A percentile compares a stretch with the other conserved stretches of the same genome.
These are phyloP conservation scores for Catotricha subobsoleta DNA, from an alignment of 2,888 invertebrate species.

Conservation along the genomic window DNA sequence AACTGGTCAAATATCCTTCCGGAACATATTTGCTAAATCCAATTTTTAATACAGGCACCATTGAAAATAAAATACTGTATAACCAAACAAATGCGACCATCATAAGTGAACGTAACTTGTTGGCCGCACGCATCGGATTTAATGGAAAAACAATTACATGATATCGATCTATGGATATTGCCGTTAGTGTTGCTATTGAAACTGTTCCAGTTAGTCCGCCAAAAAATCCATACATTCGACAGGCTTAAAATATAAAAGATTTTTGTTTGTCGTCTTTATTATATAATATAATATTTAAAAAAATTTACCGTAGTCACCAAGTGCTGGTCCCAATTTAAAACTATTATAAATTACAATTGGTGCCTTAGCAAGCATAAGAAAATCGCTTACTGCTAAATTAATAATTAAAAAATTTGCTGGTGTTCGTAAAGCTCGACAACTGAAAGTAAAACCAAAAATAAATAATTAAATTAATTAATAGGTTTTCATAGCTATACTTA, in stretches of 20 bases:
- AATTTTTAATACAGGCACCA: conserved; percentile 48
- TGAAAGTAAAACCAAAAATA: conserved; percentile 24
- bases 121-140: conserved; percentile 42
- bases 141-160: conserved; percentile 65
- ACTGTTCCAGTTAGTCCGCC: conserved; percentile 66
- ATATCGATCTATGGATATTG: conserved; percentile 66
- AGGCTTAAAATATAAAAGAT: conserved; percentile 36
- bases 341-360: conserved; percentile 61
- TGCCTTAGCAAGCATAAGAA: conserved; percentile 50
- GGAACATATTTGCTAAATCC: conserved; percentile 63
- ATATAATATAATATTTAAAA: no score
- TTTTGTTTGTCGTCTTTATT: background rate
- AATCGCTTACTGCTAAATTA: conserved; percentile 59
- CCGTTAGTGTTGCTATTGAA: conserved; percentile 62
- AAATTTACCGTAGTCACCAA: conserved; percentile 47
- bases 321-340: conserved; percentile 48
- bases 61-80: conserved; percentile 50
- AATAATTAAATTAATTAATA: background rate
- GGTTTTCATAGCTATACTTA: no score
- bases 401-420: conserved; percentile 57
- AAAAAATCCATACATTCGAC: conserved; percentile 59
- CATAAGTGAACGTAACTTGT: conserved; percentile 39
- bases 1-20: conserved; percentile 67
- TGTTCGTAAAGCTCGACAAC: conserved; percentile 50
- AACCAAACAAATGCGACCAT: conserved; percentile 50